phyloP scores from a whole-genome alignment of 2,113 vertebrate genomes.

The Antigone vipio region DNA sequence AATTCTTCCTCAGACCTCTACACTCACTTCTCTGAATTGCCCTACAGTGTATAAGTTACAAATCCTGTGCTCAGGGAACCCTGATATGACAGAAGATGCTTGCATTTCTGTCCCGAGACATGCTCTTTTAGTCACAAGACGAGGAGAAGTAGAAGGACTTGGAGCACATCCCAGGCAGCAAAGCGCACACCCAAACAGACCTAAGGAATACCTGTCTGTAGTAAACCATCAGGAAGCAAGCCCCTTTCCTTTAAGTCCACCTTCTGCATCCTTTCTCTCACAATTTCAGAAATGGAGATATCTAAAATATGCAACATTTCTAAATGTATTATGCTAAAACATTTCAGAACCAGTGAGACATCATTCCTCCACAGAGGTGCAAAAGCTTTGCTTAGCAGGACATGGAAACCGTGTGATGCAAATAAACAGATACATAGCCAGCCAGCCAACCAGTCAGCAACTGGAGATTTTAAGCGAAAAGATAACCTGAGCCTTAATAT shows the following conservation, averaged over 20 bases:
- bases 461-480: background rate
- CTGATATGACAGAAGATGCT: background rate
- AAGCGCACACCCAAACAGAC: background rate
- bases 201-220: background rate
- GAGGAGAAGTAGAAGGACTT: background rate
- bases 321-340: background rate
- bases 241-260: background rate
- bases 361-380: background rate
- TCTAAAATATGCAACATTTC: background rate
- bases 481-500: background rate
- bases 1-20: background rate
- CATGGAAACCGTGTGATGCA: rapidly evolving
- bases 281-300: background rate
- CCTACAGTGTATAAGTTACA: background rate
- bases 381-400: background rate
- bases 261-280: background rate
- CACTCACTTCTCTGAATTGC: background rate
- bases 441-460: background rate
- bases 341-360: background rate
- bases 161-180: background rate
- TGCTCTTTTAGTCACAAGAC: background rate
- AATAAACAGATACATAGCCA: background rate
- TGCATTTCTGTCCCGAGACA: background rate
- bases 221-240: background rate
- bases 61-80: background rate